A percentile compares a stretch with the other conserved stretches of the same genome.
Evolutionary conservation across 2,888 invertebrate species (phyloP).

Genomic region (Plebejus melissa): DNA sequence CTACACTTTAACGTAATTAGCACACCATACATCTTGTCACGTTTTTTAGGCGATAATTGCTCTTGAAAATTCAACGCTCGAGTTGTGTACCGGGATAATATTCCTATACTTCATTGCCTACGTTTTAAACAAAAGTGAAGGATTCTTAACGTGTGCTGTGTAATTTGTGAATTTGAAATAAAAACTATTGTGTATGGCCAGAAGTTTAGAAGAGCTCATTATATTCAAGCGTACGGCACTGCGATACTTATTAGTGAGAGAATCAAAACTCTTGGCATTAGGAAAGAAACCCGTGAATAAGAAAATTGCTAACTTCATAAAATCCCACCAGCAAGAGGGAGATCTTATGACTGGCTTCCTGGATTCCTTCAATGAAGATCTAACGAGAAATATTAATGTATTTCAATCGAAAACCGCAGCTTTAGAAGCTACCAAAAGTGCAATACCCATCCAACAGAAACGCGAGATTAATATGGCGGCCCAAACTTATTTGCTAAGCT

Average conservation of each 20-base stretch:
- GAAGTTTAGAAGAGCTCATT: constrained; percentile 58
- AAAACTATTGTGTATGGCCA: constrained; percentile 54
- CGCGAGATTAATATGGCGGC: constrained; percentile 15
- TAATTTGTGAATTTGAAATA: background rate
- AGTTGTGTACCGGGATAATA: constrained; percentile 28
- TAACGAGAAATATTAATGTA: constrained; percentile 60
- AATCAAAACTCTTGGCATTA: constrained; percentile 54
- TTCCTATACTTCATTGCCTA: constrained; percentile 11
- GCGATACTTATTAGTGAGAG: constrained; percentile 55
- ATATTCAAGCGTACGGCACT: constrained; percentile 56
- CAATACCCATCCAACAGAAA: background rate
- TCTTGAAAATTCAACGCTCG: constrained; percentile 49
- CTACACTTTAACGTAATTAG: constrained; percentile 26
- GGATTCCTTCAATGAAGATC: constrained; percentile 60
- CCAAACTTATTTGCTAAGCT: constrained; percentile 26
- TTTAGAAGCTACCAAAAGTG: background rate
- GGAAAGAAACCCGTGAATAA: constrained; percentile 62
- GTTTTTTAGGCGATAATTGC: constrained; percentile 46
- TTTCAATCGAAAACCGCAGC: constrained; percentile 43
- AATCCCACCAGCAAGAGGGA: constrained; percentile 45
- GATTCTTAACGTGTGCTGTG: background rate
- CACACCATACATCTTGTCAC: constrained; percentile 46
- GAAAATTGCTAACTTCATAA: constrained; percentile 59
- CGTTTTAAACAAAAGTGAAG: constrained; percentile 4
- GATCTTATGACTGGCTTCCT: constrained; percentile 54